These are phyloP conservation scores for Dascyllus trimaculatus DNA, from an alignment of 2,113 vertebrate genomes.

Conservation along the genomic window DNA sequence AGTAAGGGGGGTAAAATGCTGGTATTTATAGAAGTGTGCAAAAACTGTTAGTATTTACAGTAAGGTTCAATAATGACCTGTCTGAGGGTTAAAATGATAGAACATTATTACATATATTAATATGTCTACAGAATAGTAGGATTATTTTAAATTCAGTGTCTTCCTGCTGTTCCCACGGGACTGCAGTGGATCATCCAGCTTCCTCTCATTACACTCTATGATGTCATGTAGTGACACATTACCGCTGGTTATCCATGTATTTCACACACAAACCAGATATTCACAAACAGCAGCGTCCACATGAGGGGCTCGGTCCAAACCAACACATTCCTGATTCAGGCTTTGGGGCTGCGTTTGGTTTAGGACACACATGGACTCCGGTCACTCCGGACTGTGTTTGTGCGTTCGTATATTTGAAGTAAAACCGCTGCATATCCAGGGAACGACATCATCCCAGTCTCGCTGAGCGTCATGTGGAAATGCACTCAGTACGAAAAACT, in stretches of 20 bases:
- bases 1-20: too few species aligned
- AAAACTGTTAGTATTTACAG: too few species aligned
- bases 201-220: slow-evolving; percentile 38
- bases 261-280: slow-evolving; percentile 31
- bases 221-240: slow-evolving; percentile 56
- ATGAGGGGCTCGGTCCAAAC: slow-evolving; percentile 54
- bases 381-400: slow-evolving; percentile 31
- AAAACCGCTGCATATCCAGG: slow-evolving; percentile 66
- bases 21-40: too few species aligned
- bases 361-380: slow-evolving; percentile 40
- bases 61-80: too few species aligned
- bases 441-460: slow-evolving; percentile 60
- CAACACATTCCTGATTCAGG: slow-evolving; percentile 57
- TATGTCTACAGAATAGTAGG: too few species aligned
- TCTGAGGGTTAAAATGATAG: too few species aligned
- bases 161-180: background rate
- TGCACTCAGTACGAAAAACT: too few species aligned
- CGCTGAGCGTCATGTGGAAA: too few species aligned
- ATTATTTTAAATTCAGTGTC: too few species aligned
- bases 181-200: slow-evolving; percentile 5
- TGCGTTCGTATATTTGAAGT: slow-evolving; percentile 57
- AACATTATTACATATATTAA: too few species aligned
- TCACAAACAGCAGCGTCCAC: slow-evolving; percentile 13
- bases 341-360: slow-evolving; percentile 48
- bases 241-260: slow-evolving; percentile 13